Evolutionary conservation across 2,888 invertebrate genomes (phyloP), one percentile per base, ranked within the genome.

Genomic region (Spisula solida): DNA sequence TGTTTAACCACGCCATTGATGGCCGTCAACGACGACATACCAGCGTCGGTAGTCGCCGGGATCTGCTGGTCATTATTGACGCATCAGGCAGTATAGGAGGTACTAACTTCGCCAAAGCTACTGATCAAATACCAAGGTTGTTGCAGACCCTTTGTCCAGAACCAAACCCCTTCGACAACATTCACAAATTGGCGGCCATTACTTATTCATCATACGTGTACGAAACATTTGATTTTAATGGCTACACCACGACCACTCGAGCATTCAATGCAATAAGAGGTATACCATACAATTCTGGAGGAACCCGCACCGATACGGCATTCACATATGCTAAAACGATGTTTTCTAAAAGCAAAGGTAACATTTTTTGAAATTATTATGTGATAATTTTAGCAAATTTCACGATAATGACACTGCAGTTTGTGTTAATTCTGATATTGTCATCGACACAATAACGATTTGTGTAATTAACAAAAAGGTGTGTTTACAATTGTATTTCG

Each of bases 141-240:
- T 56, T 56, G n/a, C 16, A 20, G 20, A n/a, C 5, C 6, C 60
- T 66, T 0, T 66, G 60, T 25, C 60, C 60, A 66, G 25, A 66
- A 66, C 20, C n/a, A 12, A 12, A 6, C 10, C 60, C 60, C n/a
- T 66, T 66, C n/a, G 60, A 66, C 60, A 66, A 25, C n/a, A 25
- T 41, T 41, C 41, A 41, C 41, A 66, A 66, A 10, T 25, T 66
- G 10, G 60, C 60, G 10, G 60, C n/a, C n/a, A n/a, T 66, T n/a
- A 20, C n/a, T 5, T 66, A 66, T 25, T n/a, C n/a, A 20, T 25
- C 25, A n/a, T 8, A 2, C 2, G 60, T 25, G n/a, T 1, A 2
- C 10, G 60, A 66, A 66, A 66, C n/a, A 8, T 66, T 66, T 66
- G 25, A 66, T 66, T 66, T 66, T n/a, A 66, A 66, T 25, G 60